Base-by-base conservation (phyloP, 2,113 vertebrate genomes). In the Gnathochromis pfefferi region DNA sequence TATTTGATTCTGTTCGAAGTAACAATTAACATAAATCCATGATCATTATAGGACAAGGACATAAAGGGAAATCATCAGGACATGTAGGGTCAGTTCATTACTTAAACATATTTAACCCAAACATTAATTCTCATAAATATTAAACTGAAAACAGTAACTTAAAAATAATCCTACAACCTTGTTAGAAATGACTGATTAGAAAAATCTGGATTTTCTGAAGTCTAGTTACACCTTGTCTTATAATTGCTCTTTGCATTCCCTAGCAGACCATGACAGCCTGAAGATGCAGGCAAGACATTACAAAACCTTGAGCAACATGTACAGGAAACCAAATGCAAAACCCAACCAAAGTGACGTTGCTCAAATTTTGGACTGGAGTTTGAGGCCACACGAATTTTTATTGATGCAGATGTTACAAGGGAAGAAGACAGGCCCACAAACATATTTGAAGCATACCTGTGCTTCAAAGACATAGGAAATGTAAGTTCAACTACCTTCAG, bases 271-370 rank as follows among this genome's bases (percentile, higher is more conserved):
- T 55, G 21, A 55, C 21, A 4, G 6, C 53, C 53, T 54, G n/a
- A 54, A 54, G n/a, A 54, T 23, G n/a, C 51, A 54, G 51, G 51
- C 53, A 23, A 54, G n/a, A 2, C 51, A 7, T 21, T 54, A 54
- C 53, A 55, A 55, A 55, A 55, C 11, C 53, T 23, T 55, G 21
- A 55, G 53, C 53, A 55, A 23, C 53, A 55, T 55, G 53, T 23
- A 55, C 0, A 55, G 0, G 53, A 55, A 54, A 54, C n/a, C 51
- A 0, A 54, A 23, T 54, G 2, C n/a, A 55, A 55, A 55, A 3
- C 1, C 21, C 21, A 55, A 23, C 21, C 11, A 2, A 26, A 55
- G 53, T 23, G 11, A 55, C 6, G 0, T 13, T 26, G 21, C 11
- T 55, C 53, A 55, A 13, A 55, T 7, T 55, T 7, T 55, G 53